phyloP scores from a whole-genome alignment of 2,113 vertebrate genomes.

The Burhinus oedicnemus region DNA sequence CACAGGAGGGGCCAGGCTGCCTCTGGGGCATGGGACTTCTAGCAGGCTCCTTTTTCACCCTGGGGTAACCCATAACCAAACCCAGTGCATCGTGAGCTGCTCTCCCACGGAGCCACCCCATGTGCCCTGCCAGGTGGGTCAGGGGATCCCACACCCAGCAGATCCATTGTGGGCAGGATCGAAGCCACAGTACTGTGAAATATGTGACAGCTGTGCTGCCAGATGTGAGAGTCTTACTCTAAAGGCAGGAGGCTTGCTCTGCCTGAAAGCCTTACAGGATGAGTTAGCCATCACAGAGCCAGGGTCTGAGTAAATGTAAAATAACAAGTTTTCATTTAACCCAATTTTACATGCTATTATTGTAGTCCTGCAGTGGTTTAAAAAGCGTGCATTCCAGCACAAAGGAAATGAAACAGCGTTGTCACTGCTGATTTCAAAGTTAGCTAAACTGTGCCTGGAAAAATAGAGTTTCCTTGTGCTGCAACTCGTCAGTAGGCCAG shows the following conservation, averaged over 20 bases:
- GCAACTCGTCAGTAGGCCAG: neutral
- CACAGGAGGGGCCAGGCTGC: neutral
- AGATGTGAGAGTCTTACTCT: neutral
- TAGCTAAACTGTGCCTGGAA: neutral
- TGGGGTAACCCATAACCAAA: neutral
- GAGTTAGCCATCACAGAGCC: neutral
- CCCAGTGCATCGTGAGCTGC: neutral
- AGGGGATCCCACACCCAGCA: neutral
- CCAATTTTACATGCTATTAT: neutral
- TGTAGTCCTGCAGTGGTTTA: neutral
- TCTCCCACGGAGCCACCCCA: accelerated
- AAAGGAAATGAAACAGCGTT: neutral
- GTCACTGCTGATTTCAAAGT: neutral
- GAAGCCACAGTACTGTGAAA: neutral
- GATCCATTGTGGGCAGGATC: neutral
- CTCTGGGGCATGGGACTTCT: too few species aligned
- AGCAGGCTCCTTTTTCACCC: neutral
- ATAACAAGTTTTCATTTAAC: neutral
- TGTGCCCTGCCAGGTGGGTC: too few species aligned
- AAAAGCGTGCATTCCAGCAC: neutral
- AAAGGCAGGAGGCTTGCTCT: neutral
- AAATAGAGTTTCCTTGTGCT: neutral
- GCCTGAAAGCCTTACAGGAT: neutral
- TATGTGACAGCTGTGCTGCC: neutral
- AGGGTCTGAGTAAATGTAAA: neutral